phyloP scores from a whole-genome alignment of 2,113 vertebrate genomes.

The Pterocles burchelli region DNA sequence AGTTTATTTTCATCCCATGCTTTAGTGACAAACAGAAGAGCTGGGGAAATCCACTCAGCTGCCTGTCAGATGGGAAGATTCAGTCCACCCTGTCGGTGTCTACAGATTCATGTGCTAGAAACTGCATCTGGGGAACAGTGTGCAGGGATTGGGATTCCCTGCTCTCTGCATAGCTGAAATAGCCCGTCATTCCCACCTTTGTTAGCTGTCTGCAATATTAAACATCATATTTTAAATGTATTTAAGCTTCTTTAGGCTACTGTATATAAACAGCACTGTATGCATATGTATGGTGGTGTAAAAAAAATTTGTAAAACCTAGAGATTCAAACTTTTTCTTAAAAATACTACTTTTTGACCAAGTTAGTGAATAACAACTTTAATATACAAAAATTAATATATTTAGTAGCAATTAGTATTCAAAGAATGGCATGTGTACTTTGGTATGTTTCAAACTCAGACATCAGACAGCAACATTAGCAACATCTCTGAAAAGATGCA shows the following conservation, averaged over 20 bases:
- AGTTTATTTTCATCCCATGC: not conserved
- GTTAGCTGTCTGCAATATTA: not conserved
- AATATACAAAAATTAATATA: not conserved
- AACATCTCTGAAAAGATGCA: not conserved
- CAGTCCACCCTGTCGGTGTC: not conserved
- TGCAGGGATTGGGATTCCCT: not conserved
- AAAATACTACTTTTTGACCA: not conserved
- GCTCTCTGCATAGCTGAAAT: not conserved
- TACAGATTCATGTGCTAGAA: not conserved
- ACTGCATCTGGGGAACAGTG: not conserved
- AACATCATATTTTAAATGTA: not conserved
- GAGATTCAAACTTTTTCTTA: not conserved
- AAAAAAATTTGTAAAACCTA: not conserved
- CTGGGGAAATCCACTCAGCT: conserved; percentile 21
- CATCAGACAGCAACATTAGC: not conserved
- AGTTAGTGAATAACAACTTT: not conserved
- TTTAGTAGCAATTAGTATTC: not conserved
- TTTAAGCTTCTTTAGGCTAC: not conserved
- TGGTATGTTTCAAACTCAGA: not conserved
- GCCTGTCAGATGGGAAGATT: conserved; percentile 20
- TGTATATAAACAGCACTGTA: not conserved
- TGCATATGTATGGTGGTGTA: not conserved
- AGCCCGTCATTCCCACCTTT: not conserved
- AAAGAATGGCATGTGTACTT: not conserved
- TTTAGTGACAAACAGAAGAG: not conserved